These are phyloP conservation scores for Lynx canadensis DNA, from an alignment of 2,113 vertebrate genomes.

Conservation along the genomic window DNA sequence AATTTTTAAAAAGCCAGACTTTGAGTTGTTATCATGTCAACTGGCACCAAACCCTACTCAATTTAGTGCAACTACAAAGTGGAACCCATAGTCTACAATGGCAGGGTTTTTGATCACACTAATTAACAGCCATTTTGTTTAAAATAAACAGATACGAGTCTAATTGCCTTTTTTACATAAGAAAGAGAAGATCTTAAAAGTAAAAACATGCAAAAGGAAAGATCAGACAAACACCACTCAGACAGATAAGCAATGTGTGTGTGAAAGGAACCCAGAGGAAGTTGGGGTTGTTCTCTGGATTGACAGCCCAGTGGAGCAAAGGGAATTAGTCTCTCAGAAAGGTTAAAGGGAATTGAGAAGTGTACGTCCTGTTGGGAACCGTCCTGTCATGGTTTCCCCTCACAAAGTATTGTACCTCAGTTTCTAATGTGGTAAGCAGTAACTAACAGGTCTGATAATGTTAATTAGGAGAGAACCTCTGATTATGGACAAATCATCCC, in stretches of 20 bases:
- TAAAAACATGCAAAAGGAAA: slow-evolving; percentile 91
- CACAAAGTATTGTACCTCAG: not conserved
- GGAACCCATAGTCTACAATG: slow-evolving; percentile 92
- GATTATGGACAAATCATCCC: not conserved
- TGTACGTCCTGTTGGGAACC: not conserved
- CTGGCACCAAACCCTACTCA: slow-evolving; percentile 93
- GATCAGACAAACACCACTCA: slow-evolving; percentile 92
- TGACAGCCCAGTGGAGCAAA: slow-evolving; percentile 72
- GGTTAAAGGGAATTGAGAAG: slow-evolving; percentile 26
- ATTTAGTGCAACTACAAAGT: slow-evolving; percentile 97
- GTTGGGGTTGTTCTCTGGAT: slow-evolving; percentile 73
- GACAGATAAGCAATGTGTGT: slow-evolving; percentile 85
- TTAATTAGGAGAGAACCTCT: slow-evolving; percentile 44
- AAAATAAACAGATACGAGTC: slow-evolving; percentile 99
- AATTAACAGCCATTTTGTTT: slow-evolving; percentile 99
- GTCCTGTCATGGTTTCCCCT: not conserved
- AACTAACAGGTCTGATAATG: not conserved
- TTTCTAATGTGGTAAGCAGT: not conserved
- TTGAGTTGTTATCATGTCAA: slow-evolving; percentile 95
- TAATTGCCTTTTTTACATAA: slow-evolving; percentile 99
- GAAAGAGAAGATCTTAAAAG: slow-evolving; percentile 99
- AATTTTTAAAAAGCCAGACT: slow-evolving; percentile 90
- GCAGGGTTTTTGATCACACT: slow-evolving; percentile 97
- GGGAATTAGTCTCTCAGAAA: not conserved
- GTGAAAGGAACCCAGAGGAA: slow-evolving; percentile 83